Evolutionary conservation across 2,888 invertebrate genomes (phyloP).

Genomic region (Hipparchia sbordonii): DNA sequence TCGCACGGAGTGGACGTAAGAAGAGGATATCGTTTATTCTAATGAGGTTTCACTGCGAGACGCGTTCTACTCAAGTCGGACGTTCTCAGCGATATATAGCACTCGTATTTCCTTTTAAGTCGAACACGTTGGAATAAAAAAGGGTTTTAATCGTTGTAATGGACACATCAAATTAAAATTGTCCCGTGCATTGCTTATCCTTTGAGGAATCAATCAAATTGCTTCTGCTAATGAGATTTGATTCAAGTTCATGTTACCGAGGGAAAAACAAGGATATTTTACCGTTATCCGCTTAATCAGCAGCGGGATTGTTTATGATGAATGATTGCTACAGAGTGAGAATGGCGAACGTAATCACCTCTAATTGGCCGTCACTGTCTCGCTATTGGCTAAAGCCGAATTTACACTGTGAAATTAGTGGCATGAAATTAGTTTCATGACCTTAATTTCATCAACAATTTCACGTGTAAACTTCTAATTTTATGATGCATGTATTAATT

Average conservation of each 20-base stretch:
- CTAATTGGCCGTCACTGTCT: too few relatives aligned
- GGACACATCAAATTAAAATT: conserved; percentile 13
- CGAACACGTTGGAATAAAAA: conserved; percentile 28
- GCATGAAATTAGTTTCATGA: too few relatives aligned
- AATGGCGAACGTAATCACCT: too few relatives aligned
- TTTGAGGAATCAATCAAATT: not conserved
- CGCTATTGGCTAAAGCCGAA: too few relatives aligned
- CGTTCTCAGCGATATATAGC: conserved; percentile 45
- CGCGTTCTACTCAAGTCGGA: conserved; percentile 59
- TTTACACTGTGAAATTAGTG: too few relatives aligned
- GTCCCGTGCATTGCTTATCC: not conserved
- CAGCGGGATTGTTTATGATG: too few relatives aligned
- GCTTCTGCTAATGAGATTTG: not conserved
- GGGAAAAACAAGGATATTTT: too few relatives aligned
- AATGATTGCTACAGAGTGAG: too few relatives aligned
- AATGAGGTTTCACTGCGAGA: conserved; percentile 73
- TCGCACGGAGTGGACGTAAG: conserved; percentile 79
- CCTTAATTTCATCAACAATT: too few relatives aligned
- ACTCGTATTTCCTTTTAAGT: conserved; percentile 48
- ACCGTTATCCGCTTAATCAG: too few relatives aligned
- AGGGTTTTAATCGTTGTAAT: conserved; percentile 36
- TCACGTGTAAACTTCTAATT: too few relatives aligned
- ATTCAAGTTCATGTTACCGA: not conserved
- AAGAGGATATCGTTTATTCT: conserved; percentile 83
- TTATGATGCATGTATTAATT: too few relatives aligned